Evolutionary conservation across 2,113 vertebrate genomes (phyloP).

Genomic region (Grammomys surdaster): DNA sequence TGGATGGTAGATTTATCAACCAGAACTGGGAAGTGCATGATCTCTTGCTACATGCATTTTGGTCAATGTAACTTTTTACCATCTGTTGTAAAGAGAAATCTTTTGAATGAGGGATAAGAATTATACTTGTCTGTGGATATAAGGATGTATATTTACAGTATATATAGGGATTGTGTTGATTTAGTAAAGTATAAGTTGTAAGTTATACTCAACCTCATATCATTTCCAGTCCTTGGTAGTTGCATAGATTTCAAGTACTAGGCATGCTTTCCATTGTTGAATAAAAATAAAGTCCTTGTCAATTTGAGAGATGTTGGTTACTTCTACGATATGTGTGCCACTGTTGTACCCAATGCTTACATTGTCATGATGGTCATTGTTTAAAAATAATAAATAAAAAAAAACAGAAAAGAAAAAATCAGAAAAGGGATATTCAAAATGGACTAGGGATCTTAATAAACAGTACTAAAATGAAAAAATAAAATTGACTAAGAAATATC

Average conservation of each 20-base stretch:
- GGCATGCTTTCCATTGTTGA: background rate
- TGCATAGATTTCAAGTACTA: background rate
- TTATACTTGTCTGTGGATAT: background rate
- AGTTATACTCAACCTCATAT: background rate
- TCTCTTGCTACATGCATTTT: background rate
- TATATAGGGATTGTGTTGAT: background rate
- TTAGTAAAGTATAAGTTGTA: background rate
- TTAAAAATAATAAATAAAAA: background rate
- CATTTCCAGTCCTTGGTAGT: background rate
- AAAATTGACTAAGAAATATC: background rate
- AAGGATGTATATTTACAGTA: background rate
- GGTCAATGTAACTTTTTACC: background rate
- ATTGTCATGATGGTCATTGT: background rate
- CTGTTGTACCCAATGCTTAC: background rate
- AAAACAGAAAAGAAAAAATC: background rate
- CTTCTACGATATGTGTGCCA: background rate
- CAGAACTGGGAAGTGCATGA: background rate
- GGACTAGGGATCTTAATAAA: background rate
- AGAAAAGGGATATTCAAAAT: background rate
- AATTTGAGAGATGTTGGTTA: background rate
- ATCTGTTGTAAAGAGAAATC: background rate
- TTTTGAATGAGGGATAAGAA: background rate
- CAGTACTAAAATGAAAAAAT: background rate
- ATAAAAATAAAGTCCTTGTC: background rate
- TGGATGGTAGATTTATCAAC: background rate